Evolutionary conservation across 2,113 vertebrate genomes (phyloP).

Genomic region (Terrapene triunguis): DNA sequence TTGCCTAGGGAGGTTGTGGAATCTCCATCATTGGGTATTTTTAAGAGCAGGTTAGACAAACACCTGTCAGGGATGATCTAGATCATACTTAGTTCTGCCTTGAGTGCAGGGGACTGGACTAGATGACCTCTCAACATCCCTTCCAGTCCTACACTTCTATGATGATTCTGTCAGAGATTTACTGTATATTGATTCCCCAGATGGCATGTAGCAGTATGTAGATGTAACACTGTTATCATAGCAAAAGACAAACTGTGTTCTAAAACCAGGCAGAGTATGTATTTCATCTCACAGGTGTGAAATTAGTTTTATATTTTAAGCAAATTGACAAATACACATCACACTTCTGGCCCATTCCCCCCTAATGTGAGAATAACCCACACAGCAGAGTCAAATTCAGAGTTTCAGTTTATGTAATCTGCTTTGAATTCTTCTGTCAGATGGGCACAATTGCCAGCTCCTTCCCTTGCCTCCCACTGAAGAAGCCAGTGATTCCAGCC

Average conservation of each 20-base stretch:
- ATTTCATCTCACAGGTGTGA: neutral
- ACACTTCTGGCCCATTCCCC: neutral
- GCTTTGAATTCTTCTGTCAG: neutral
- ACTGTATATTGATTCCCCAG: neutral
- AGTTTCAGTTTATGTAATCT: neutral
- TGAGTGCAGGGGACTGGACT: no score
- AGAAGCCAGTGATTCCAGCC: neutral
- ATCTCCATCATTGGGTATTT: no score
- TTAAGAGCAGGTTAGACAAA: no score
- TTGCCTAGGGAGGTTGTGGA: no score
- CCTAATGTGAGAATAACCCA: neutral
- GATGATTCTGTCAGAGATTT: neutral
- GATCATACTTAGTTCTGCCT: no score
- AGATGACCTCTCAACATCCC: no score
- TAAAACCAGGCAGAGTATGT: rapidly evolving
- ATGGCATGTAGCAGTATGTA: neutral
- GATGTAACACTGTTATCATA: neutral
- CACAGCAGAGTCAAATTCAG: neutral
- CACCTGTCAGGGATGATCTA: no score
- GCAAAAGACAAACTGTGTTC: rapidly evolving
- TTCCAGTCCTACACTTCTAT: no score
- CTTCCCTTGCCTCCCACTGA: neutral
- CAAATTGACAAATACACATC: neutral
- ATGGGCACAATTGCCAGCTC: neutral
- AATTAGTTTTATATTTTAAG: slow-evolving; percentile 28